Evolutionary conservation across 2,797 vertebrate species (phyloP), one percentile per base, ranked within the genome.

Genomic region (Lophura swinhoii): DNA sequence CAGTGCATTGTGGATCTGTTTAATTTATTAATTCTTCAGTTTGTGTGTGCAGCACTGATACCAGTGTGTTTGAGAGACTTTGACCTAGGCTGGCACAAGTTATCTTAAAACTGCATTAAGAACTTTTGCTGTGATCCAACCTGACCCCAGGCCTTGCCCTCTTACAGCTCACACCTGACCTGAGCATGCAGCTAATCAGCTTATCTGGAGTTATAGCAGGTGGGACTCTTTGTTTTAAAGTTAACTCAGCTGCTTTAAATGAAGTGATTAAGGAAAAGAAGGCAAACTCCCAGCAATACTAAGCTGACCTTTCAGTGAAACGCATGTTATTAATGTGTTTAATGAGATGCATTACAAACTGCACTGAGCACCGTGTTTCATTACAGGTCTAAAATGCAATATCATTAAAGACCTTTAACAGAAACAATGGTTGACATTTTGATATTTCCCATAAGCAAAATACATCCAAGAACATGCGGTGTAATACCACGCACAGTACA

Each of bases 351-450:
- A 97, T 97, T 98, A 96, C 96, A 96, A 69, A 97, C 96, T 96
- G 95, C 95, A 95, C 94, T 44, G 43, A 97, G 96, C 84, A 92
- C 95, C 87, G 3, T 98, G 98, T 98, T 98, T 97, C 97, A 98
- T 98, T 98, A 97, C 91, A 96, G 92, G 96, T 95, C 96, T 95
- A 93, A 97, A 97, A 98, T 96, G 95, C 95, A 97, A 33, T 97
- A 98, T 97, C 96, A 92, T 97, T 98, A 98, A 96, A 97, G 97
- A 97, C 97, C 97, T 98, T 98, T 98, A 97, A 96, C 97, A 96
- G 97, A 98, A 98, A 98, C 98, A 98, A 73, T 97, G 95, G 96
- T 97, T 98, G 98, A 98, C 98, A 98, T 98, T 98, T 98, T 98
- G 97, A 91, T 98, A 97, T 97, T 98, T 98, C 97, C 97, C 97